A percentile compares a stretch with the other conserved stretches of the same genome.
These are phyloP conservation scores for Pardosa pseudoannulata DNA, from an alignment of 2,888 invertebrate species.

Conservation along the genomic window DNA sequence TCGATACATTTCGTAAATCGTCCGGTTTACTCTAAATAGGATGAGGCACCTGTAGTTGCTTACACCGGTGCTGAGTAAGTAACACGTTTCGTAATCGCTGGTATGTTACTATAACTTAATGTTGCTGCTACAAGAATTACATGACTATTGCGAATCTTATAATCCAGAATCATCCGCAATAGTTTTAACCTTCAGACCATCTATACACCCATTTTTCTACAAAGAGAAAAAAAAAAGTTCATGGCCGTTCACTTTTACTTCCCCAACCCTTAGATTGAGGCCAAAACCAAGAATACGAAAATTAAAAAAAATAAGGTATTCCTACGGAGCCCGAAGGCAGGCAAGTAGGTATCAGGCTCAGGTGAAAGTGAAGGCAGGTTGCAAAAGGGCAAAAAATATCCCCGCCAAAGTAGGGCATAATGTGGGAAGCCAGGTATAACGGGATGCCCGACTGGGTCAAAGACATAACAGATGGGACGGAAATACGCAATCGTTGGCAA, in stretches of 20 bases:
- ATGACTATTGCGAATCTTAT: not conserved
- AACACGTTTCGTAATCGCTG: too few species aligned
- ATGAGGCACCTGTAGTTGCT: too few species aligned
- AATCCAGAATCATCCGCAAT: not conserved
- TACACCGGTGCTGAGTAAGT: too few species aligned
- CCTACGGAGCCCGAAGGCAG: not conserved
- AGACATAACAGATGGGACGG: not conserved
- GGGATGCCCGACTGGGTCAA: not conserved
- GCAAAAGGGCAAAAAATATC: conserved; percentile 15
- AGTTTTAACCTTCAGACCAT: not conserved
- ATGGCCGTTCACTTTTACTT: conserved; percentile 11
- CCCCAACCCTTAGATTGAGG: not conserved
- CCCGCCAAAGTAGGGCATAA: not conserved
- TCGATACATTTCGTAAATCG: too few species aligned
- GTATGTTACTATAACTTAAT: too few species aligned
- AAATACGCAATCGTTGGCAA: too few species aligned
- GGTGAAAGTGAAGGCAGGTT: conserved; percentile 8
- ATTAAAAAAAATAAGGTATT: not conserved
- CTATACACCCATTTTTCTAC: not conserved
- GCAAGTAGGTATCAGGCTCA: not conserved
- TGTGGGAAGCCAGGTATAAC: not conserved
- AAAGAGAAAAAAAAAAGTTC: not conserved
- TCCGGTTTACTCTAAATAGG: too few species aligned
- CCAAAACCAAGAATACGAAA: not conserved
- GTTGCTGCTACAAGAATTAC: not conserved